These are phyloP conservation scores for Selene dorsalis DNA, from an alignment of 2,797 vertebrate species.

Conservation along the genomic window DNA sequence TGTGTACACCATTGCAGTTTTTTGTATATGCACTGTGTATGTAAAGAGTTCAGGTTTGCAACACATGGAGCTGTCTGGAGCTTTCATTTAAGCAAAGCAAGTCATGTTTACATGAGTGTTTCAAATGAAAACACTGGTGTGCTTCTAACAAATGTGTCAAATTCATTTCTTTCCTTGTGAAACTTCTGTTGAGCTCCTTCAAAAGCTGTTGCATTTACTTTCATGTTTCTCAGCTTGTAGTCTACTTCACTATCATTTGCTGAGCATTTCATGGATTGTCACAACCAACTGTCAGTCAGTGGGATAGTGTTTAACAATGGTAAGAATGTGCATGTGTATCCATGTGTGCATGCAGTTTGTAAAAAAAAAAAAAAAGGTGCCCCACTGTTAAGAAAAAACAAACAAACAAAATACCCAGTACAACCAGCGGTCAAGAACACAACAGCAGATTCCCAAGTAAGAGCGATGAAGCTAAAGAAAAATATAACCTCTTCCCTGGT, in stretches of 20 bases:
- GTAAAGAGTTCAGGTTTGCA: too few species aligned
- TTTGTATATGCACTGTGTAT: too few species aligned
- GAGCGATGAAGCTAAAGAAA: neutral
- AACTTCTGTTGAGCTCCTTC: neutral
- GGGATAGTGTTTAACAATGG: neutral
- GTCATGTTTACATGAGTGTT: neutral
- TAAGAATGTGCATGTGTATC: neutral
- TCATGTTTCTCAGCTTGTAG: neutral
- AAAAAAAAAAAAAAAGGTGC: slow-evolving; percentile 2
- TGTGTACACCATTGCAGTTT: too few species aligned
- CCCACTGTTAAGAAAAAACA: neutral
- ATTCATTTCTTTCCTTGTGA: neutral
- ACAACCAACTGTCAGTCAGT: slow-evolving; percentile 20
- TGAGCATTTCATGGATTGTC: neutral
- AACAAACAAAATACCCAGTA: neutral
- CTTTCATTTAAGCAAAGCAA: too few species aligned
- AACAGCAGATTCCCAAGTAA: neutral
- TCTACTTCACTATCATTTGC: neutral
- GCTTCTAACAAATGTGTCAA: neutral
- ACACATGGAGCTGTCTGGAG: too few species aligned
- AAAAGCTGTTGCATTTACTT: neutral
- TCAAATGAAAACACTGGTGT: neutral
- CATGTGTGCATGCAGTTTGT: too few species aligned
- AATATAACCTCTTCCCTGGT: slow-evolving; percentile 1
- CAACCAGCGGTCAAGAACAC: neutral